These are phyloP conservation scores for Eucera pruinosa DNA, from an alignment of 2,888 invertebrate genomes.

Conservation along the genomic window DNA sequence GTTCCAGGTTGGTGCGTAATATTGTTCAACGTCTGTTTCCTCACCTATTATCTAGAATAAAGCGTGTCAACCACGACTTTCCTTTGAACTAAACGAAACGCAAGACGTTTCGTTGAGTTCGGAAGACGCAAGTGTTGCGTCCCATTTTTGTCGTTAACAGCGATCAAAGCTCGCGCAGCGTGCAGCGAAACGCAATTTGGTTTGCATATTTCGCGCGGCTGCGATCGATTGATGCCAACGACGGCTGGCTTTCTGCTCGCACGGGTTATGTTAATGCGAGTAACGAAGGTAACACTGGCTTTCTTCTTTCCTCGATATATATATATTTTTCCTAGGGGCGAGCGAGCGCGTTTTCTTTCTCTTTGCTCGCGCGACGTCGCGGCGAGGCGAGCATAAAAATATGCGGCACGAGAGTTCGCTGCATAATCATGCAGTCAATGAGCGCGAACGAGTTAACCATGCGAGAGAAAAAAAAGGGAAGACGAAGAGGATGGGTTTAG, in stretches of 20 bases:
- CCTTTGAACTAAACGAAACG: no score
- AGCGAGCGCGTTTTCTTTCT: slow-evolving; percentile 48
- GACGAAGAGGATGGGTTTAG: no score
- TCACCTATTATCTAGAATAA: no score
- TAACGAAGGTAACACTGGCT: slow-evolving; percentile 69
- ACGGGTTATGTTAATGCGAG: slow-evolving; percentile 71
- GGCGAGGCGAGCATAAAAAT: slow-evolving; percentile 70
- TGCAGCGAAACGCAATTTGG: slow-evolving; percentile 76
- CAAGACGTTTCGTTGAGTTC: no score
- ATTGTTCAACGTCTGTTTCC: no score
- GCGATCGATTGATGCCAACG: slow-evolving; percentile 73
- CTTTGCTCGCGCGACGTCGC: slow-evolving; percentile 51
- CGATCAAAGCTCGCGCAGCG: slow-evolving; percentile 73
- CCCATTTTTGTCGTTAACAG: slow-evolving; percentile 56
- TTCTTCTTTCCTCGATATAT: slow-evolving; percentile 59
- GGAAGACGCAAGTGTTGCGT: no score
- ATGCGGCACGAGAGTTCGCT: slow-evolving; percentile 72
- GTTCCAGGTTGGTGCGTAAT: no score
- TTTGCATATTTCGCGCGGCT: slow-evolving; percentile 79
- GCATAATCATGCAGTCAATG: slow-evolving; percentile 81
- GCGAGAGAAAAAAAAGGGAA: slow-evolving; percentile 73
- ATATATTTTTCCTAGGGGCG: no score
- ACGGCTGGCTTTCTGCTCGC: slow-evolving; percentile 64
- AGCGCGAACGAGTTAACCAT: slow-evolving; percentile 79
- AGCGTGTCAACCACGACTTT: no score